Evolutionary conservation across 2,888 invertebrate genomes (phyloP), one percentile per base, ranked within the genome.

Genomic region (Mimumesa dahlbomi): DNA sequence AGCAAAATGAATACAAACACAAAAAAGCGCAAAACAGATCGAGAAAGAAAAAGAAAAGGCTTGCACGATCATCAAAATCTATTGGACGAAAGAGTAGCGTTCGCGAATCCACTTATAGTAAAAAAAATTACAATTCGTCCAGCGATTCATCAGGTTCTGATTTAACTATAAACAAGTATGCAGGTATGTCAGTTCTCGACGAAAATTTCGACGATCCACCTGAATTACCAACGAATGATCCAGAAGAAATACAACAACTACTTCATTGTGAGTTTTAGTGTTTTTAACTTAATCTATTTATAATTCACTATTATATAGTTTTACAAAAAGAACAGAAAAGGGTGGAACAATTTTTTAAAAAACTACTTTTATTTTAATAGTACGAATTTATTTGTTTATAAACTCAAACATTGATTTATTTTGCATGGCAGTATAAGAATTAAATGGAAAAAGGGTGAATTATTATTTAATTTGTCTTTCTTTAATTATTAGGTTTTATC

Each of bases 401-500:
- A n/a, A n/a, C n/a, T n/a, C n/a, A n/a, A n/a, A n/a, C n/a, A n/a
- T n/a, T n/a, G n/a, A n/a, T n/a, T n/a, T n/a, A n/a, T n/a, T n/a
- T n/a, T n/a, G n/a, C n/a, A n/a, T n/a, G n/a, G n/a, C n/a, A n/a
- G n/a, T n/a, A n/a, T n/a, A n/a, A n/a, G n/a, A n/a, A n/a, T n/a
- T n/a, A n/a, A n/a, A n/a, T n/a, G n/a, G n/a, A n/a, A n/a, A n/a
- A n/a, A n/a, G n/a, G n/a, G n/a, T n/a, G n/a, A n/a, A n/a, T n/a
- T n/a, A n/a, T n/a, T n/a, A n/a, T n/a, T n/a, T n/a, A n/a, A n/a
- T 25, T 2, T n/a, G 7, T 19, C 25, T 2, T 31, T 13, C 11
- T 46, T 46, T 5, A n/a, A n/a, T n/a, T n/a, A n/a, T n/a, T 38
- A 86, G 87, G 43, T 22, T 85, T 83, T 40, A 82, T 86, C 36